Base-by-base conservation (phyloP, 2,797 vertebrate species). In the Kryptopterus vitreolus region DNA sequence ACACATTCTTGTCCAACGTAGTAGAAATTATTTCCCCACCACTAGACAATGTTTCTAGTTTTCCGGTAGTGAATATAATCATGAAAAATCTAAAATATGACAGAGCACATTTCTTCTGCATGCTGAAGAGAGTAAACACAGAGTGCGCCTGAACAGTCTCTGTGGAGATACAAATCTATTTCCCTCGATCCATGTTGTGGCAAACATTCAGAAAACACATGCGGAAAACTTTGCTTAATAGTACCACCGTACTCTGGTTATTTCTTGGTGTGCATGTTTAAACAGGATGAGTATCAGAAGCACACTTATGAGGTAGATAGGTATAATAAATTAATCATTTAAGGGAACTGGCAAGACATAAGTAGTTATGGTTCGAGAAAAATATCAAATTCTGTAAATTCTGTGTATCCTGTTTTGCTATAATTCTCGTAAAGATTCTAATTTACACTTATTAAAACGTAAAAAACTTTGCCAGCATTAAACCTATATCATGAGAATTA, bases 401-500 rank as follows among this genome's bases (percentile, higher is more conserved):
- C 8, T 55, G 31, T 61, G 48, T 12, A 31, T 24, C 33, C 46
- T 53, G 16, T 26, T 11, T 46, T 55, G n/a, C 22, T 59, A 76
- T 35, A 46, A 35, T 48, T 33, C 20, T 55, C 7, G 31, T 18
- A 74, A 57, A 46, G 38, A 57, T 74, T 65, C 9, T 26, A 73
- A 33, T 38, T 35, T 48, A 68, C 26, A 16, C 65, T 1, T 43
- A 43, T 43, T 10, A 43, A 68, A 62, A 43, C 22, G 53, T 15
- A 63, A 72, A 53, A 3, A n/a, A n/a, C n/a, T n/a, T n/a, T n/a
- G n/a, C n/a, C n/a, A 76, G 16, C 31, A 31, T 74, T 72, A 55
- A 73, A 81, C 69, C 62, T 66, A 76, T 16, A 86, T 82, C 65
- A 76, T 62, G 81, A 76, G 83, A 87, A 88, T 53, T 74, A 46